Conservation (phyloP, 2,113 vertebrate species). For the Phalacrocorax pelagicus region DNA sequence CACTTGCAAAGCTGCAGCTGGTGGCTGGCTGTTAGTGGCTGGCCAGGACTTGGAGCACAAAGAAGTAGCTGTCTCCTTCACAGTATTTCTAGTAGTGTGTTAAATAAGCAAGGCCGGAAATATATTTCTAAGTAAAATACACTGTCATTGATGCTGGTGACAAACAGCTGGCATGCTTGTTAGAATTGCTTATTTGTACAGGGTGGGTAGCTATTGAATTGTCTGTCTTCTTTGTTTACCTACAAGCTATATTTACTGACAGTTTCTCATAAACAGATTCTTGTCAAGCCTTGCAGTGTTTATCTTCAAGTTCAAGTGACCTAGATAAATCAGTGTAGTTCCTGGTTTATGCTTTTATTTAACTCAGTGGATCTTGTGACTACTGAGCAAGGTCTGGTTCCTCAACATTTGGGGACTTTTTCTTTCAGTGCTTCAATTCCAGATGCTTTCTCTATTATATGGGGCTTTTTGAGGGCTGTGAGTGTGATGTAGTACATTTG, state of each 20-base stretch:
- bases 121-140: slow-evolving; percentile 8
- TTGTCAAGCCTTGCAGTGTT: not conserved
- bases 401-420: not conserved
- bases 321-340: not conserved
- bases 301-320: not conserved
- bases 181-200: not conserved
- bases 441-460: not conserved
- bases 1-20: not conserved
- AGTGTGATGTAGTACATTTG: not conserved
- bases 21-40: not conserved
- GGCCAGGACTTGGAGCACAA: not conserved
- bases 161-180: not conserved
- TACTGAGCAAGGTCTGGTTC: not conserved
- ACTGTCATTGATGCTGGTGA: slow-evolving; percentile 14
- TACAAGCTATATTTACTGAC: not conserved
- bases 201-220: not conserved
- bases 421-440: not conserved
- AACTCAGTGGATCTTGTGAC: not conserved
- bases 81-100: not conserved
- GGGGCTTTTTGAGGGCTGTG: not conserved
- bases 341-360: not conserved
- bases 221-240: not conserved
- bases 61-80: not conserved
- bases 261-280: not conserved
- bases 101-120: not conserved